These are phyloP conservation scores for Agrilus planipennis DNA, from an alignment of 1,140 invertebrate species.

Conservation along the genomic window DNA sequence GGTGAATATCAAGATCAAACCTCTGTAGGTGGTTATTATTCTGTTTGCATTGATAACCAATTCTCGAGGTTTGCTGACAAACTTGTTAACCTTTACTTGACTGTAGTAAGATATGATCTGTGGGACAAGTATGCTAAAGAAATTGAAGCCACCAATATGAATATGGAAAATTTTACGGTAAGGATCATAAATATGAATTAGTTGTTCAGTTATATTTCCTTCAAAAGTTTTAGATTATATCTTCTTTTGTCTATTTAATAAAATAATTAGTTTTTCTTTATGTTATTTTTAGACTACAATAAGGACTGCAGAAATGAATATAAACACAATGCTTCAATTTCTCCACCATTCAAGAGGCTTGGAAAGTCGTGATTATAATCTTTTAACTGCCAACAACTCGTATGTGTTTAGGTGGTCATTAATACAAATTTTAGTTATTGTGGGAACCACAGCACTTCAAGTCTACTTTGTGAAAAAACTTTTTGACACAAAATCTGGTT, in stretches of 20 bases:
- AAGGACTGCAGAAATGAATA: conserved; percentile 65
- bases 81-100: conserved; percentile 85
- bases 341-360: conserved; percentile 66
- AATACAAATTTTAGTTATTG: conserved; percentile 71
- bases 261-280: too few species aligned
- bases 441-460: conserved; percentile 61
- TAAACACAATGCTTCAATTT: conserved; percentile 73
- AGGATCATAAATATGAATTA: too few species aligned
- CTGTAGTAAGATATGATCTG: conserved; percentile 85
- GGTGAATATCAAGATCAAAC: conserved; percentile 78
- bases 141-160: conserved; percentile 73
- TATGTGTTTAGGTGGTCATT: conserved; percentile 83
- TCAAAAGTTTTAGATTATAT: too few species aligned
- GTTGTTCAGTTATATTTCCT: too few species aligned
- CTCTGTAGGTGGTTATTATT: conserved; percentile 73
- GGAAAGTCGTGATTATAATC: conserved; percentile 69
- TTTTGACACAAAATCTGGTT: conserved; percentile 62
- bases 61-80: conserved; percentile 87
- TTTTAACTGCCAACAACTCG: conserved; percentile 69
- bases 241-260: too few species aligned
- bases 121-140: conserved; percentile 89
- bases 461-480: conserved; percentile 82
- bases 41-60: conserved; percentile 92
- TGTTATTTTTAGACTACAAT: conserved; percentile 51
- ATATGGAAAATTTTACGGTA: conserved; percentile 85